These are phyloP conservation scores for Luehdorfia chinensis DNA, from an alignment of 1,140 invertebrate species.

Conservation along the genomic window DNA sequence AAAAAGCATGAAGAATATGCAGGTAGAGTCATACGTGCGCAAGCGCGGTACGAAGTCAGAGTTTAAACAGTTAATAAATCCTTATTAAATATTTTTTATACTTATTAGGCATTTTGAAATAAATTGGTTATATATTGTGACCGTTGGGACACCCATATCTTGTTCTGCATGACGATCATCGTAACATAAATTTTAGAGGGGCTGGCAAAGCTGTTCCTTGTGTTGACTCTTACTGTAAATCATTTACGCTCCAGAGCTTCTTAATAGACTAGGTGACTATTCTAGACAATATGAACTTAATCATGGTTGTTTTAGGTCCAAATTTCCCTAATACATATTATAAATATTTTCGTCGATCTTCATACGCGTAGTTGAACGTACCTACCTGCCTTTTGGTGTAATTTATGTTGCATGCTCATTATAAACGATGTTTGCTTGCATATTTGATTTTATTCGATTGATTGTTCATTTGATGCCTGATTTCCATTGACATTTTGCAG, in stretches of 20 bases:
- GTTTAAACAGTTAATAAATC: no score
- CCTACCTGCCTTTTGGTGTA: slow-evolving; percentile 13
- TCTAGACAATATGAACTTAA: slow-evolving; percentile 8
- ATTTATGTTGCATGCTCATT: slow-evolving; percentile 5
- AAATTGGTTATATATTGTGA: no score
- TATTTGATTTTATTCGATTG: background rate
- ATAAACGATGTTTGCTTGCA: slow-evolving; percentile 6
- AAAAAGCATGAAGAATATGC: no score
- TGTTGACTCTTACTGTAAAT: slow-evolving; percentile 12
- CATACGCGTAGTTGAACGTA: slow-evolving; percentile 7
- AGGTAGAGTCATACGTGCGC: no score
- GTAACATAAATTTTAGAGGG: slow-evolving; percentile 11
- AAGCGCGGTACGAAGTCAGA: no score
- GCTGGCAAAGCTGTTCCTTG: slow-evolving; percentile 8
- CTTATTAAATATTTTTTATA: no score
- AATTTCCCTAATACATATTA: background rate
- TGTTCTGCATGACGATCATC: slow-evolving; percentile 13
- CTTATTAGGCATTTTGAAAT: no score
- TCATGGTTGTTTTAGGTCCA: slow-evolving; percentile 4
- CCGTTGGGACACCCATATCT: background rate
- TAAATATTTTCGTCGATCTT: background rate
- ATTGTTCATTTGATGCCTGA: slow-evolving; percentile 6
- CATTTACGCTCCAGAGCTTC: slow-evolving; percentile 13
- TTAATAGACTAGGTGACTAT: slow-evolving; percentile 13
- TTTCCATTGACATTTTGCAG: no score